Base-by-base conservation (phyloP, 2,113 vertebrate genomes). In the Elanus axillaris region DNA sequence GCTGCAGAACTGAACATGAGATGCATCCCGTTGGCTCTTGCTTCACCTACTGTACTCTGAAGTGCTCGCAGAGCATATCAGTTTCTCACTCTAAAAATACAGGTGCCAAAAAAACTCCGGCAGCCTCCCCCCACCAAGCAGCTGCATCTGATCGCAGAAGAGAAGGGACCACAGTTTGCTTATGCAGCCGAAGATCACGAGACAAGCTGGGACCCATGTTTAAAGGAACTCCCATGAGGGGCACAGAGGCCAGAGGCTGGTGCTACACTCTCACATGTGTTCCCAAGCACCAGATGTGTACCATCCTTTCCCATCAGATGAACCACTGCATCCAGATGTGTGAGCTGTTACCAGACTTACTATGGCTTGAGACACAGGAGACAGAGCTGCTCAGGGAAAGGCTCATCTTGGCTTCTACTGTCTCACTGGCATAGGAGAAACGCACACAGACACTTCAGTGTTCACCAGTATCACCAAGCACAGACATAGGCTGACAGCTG, bases 1-100 rank as follows among this genome's bases (percentile, higher is more conserved):
- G 48, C 67, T 86, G 79, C 63, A 76, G 72, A 60, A 74, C 19
- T 11, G 23, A 82, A 34, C 47, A 26, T 3, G 4, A 76, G 43
- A 25, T 2, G 1, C 43, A 68, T 29, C 48, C 43, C 1, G 0
- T 9, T 56, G 25, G 36, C 15, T 68, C 36, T 73, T 0, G 0
- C 29, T 86, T 88, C 62, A 43, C 50, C 18, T 40, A 16, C 43
- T 81, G 73, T 36, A 11, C 38, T 84, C 59, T 6, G 68, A 91
- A 80, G 75, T 31, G 48, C 48, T 58, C 7, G 0, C 50, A 76
- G 32, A 90, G 47, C 50, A 38, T 47, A 59, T 45, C 50, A 66
- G 63, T 45, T 73, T 73, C 48, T 53, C 40, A 32, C 6, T 69
- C 55, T 77, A 84, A 12, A 25, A 64, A 7, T 4, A 48, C 4